Conservation (phyloP, 2,113 vertebrate genomes). For the Bufo bufo region DNA sequence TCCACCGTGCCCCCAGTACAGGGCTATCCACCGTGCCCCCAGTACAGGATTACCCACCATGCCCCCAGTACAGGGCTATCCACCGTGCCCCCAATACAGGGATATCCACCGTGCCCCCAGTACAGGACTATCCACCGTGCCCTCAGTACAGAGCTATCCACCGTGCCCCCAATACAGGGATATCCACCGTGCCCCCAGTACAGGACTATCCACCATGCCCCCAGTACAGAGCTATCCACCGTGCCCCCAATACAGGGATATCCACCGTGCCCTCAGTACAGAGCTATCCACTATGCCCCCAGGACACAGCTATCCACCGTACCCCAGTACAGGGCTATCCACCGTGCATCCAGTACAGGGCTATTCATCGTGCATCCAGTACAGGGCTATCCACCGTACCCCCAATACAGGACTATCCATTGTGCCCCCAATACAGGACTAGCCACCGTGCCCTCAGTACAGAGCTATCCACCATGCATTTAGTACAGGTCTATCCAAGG, state of each 20-base stretch:
- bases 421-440: no score
- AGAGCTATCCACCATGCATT: no score
- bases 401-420: no score
- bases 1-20: not conserved
- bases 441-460: no score
- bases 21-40: no score
- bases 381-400: no score
- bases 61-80: not conserved
- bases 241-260: not conserved
- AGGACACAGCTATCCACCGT: not conserved
- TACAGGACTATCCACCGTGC: not conserved
- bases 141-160: not conserved
- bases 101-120: not conserved
- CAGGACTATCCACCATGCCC: not conserved
- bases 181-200: not conserved
- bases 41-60: not conserved
- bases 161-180: no score
- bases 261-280: not conserved
- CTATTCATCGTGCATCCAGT: no score
- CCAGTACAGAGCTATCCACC: no score
- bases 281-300: not conserved
- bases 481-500: no score
- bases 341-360: no score
- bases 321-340: no score
- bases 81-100: not conserved